Evolutionary conservation across 2,797 vertebrate genomes (phyloP), one percentile per base, ranked within the genome.

Genomic region (Champsocephalus gunnari): DNA sequence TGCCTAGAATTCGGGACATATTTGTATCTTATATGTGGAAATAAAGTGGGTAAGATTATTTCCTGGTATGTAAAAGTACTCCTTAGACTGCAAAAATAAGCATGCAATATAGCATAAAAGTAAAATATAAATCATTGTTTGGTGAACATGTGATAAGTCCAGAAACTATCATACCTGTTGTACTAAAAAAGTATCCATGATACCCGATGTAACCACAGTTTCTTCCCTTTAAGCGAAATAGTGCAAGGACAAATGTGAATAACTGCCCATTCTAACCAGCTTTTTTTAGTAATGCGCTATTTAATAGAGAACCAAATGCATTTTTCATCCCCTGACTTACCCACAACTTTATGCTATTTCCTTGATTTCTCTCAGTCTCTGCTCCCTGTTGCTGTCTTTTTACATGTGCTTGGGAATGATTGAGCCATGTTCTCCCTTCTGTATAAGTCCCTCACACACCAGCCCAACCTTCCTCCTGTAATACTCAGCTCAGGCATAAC

Each of bases 401-500:
- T 77, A 16, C 81, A 85, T 73, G 51, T 73, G 80, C 79, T 45
- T 5, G 13, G 53, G 41, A 76, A 51, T 87, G 82, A 90, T 81
- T 86, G 86, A 87, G 73, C 63, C 66, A 77, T 78, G 75, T 70
- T 81, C 76, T 68, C 48, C 57, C 60, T 55, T 64, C 69, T 71
- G 50, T 24, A 70, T 64, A 71, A 38, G 51, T 12, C 43, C 3
- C 64, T 19, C 55, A 12, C 43, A 16, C 49, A 32, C 56, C 38
- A 56, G 41, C 48, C 59, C 61, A 44, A 62, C 43, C 32, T 49
- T 17, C 79, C 70, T 14, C 75, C 66, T 56, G 32, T 72, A 72
- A 73, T 62, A 50, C 50, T 85, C 68, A 53, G 77, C 82, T 84
- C 64, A 47, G 45, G 71, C 82, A 66, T 87, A 64, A 82, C 89